Evolutionary conservation across 2,113 vertebrate species (phyloP), one percentile per base, ranked within the genome.

Genomic region (Lagopus muta): DNA sequence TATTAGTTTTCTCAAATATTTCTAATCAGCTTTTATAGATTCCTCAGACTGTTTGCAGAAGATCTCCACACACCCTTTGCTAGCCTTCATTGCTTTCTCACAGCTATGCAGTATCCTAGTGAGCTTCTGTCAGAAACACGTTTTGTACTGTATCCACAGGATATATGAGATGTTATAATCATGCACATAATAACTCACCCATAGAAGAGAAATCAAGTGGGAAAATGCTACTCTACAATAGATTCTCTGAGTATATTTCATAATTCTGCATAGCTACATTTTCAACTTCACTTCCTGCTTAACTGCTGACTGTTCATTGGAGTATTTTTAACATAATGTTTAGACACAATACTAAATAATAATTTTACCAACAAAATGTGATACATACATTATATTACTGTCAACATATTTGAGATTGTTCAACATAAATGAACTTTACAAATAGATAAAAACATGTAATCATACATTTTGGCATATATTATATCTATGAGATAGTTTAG

Each of bases 361-460:
- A 65, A 79, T 82, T 76, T 65, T 91, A 71, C 30, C 32, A 93
- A 80, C 43, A 94, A 95, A 95, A 95, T 43, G 81, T 84, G 52
- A 88, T 75, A 82, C 89, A 91, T 8, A 94, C 54, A 94, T 95
- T 82, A 61, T 60, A 85, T 92, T 81, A 95, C 54, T 87, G 77
- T 86, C 74, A 85, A 77, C 19, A 92, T 71, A 93, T 84, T 93
- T 58, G 80, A 91, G 75, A 86, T 86, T 91, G 64, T 73, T 92
- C 80, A 87, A 52, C 69, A 65, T 57, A 97, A 97, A 91, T 78
- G 60, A 95, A 88, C n/a, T 96, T 96, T 86, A 96, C 69, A 96
- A 64, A 78, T 20, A 85, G 65, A 89, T 82, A 82, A 94, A 94
- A 91, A 95, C n/a, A 54, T 72, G 11, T 65, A 96, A 94, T 91